Evolutionary conservation across 2,797 vertebrate genomes (phyloP).

Genomic region (Clarias pachynema): DNA sequence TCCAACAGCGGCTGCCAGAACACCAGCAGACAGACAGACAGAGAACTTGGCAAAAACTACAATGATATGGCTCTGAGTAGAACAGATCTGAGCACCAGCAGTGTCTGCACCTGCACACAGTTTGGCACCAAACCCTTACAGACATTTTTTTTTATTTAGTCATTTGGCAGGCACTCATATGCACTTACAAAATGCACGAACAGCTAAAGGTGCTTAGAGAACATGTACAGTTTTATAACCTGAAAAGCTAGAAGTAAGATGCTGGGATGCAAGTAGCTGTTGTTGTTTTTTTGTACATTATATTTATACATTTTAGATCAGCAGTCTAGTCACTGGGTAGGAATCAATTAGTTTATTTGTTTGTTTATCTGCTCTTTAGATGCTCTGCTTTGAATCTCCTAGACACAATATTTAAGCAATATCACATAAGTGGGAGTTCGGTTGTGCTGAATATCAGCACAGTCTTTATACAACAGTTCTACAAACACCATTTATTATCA

Average conservation of each 20-base stretch:
- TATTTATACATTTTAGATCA: neutral
- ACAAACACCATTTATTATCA: too few species aligned
- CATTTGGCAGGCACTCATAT: neutral
- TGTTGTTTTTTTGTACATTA: too few species aligned
- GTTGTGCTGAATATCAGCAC: too few species aligned
- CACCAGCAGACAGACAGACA: constrained; percentile 8
- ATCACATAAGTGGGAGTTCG: too few species aligned
- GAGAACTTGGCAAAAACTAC: constrained; percentile 1
- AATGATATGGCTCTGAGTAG: neutral
- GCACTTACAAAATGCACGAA: neutral
- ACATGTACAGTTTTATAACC: neutral
- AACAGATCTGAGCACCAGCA: neutral
- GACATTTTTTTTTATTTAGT: neutral
- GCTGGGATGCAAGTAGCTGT: neutral
- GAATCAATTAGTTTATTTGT: neutral
- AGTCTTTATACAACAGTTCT: too few species aligned
- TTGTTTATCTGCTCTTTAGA: neutral
- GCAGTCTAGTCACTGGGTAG: neutral
- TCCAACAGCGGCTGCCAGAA: constrained; percentile 3
- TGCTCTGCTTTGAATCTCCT: neutral
- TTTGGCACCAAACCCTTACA: neutral
- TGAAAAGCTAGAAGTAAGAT: neutral
- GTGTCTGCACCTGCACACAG: constrained; percentile 2
- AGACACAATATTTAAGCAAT: neutral
- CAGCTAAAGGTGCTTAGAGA: neutral